A percentile compares a stretch with the other conserved stretches of the same genome.
Evolutionary conservation across 2,797 vertebrate species (phyloP).

Genomic region (Oreortyx pictus): DNA sequence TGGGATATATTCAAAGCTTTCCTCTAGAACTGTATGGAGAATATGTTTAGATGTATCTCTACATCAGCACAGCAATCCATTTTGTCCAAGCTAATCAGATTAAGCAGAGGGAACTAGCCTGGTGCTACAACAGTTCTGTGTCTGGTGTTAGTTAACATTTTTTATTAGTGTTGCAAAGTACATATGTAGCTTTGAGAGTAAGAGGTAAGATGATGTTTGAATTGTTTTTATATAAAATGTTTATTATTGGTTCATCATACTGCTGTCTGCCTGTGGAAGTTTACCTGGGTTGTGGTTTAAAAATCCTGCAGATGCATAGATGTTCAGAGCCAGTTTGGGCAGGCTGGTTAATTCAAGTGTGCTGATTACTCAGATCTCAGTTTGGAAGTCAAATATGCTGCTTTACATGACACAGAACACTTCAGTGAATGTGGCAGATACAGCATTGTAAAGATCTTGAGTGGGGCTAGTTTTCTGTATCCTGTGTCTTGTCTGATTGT

Average conservation of each 20-base stretch:
- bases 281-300: slow-evolving; percentile 19
- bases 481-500: not conserved
- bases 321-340: not conserved
- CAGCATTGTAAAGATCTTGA: not conserved
- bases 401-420: not conserved
- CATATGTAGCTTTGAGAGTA: not conserved
- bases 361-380: not conserved
- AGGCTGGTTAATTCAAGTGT: not conserved
- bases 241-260: not conserved
- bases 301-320: slow-evolving; percentile 6
- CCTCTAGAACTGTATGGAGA: not conserved
- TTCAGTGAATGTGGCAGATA: not conserved
- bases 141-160: not conserved
- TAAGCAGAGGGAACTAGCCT: not conserved
- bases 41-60: not conserved
- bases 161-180: not conserved
- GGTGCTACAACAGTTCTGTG: not conserved
- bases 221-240: not conserved
- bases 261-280: not conserved
- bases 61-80: not conserved
- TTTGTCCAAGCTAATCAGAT: not conserved
- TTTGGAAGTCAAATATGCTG: rapidly evolving
- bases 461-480: not conserved
- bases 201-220: not conserved
- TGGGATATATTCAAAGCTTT: not conserved